Conservation (phyloP, 2,113 vertebrate genomes). For the Xenopus borealis region DNA sequence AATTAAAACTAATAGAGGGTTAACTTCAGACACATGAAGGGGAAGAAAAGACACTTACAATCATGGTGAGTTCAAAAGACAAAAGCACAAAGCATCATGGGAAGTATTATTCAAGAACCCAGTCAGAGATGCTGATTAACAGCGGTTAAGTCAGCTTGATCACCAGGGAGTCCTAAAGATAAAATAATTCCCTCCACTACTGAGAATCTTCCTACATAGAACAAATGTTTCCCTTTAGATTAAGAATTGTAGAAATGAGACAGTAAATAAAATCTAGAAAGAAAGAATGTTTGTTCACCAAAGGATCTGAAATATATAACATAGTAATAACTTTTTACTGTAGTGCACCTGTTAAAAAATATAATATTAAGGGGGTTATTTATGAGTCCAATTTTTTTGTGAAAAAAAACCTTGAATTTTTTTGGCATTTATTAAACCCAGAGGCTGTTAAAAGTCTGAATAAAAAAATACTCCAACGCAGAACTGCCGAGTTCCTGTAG, state of each 20-base stretch:
- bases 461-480: too few relatives aligned
- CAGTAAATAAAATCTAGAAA: slow-evolving; percentile 37
- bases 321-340: slow-evolving; percentile 56
- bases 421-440: too few relatives aligned
- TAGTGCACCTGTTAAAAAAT: neutral
- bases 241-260: slow-evolving; percentile 63
- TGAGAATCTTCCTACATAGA: slow-evolving; percentile 69
- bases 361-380: neutral
- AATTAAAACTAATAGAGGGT: slow-evolving; percentile 77
- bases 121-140: slow-evolving; percentile 76
- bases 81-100: slow-evolving; percentile 71
- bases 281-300: slow-evolving; percentile 52
- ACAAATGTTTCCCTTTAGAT: slow-evolving; percentile 74
- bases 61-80: slow-evolving; percentile 76
- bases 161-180: slow-evolving; percentile 77
- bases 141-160: slow-evolving; percentile 71
- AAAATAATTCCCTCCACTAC: slow-evolving; percentile 74
- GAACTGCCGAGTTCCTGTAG: too few relatives aligned
- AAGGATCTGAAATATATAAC: slow-evolving; percentile 57
- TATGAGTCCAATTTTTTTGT: too few relatives aligned
- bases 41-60: slow-evolving; percentile 70
- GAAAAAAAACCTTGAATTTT: too few relatives aligned
- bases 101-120: slow-evolving; percentile 75
- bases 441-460: too few relatives aligned
- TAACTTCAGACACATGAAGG: slow-evolving; percentile 76